Base-by-base conservation (phyloP, 2,797 vertebrate species). In the Argya squamiceps region DNA sequence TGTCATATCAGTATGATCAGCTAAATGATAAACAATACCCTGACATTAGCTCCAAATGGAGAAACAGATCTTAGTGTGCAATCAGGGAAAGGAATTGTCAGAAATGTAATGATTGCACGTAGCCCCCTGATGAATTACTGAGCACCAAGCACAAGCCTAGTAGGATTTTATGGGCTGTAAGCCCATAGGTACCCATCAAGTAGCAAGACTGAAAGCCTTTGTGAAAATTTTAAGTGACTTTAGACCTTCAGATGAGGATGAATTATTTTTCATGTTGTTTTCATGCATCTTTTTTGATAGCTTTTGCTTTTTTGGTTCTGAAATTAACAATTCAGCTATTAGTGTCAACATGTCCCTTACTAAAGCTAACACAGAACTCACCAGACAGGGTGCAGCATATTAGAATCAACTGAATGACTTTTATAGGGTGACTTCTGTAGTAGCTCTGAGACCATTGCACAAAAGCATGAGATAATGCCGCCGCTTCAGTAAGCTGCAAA, bases 1-100 rank as follows among this genome's bases (percentile, higher is more conserved):
- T 96, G 92, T 34, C 65, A 3, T 93, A 96, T 96, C 96, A 89
- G 78, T 18, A 39, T 50, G 74, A 97, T 95, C 94, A 89, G 83
- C 49, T 82, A 30, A 60, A 39, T 70, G 69, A 89, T 84, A 97
- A 95, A 70, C 49, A 92, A 70, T 59, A 94, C 91, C n/a, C 87
- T 75, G 60, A 79, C 4, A 9, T 94, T 92, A 92, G 80, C 75
- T 67, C 67, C 62, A 58, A 88, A 79, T 88, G 84, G 91, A 93
- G 89, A 84, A 81, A 82, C 88, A 70, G 80, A 71, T 60, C 87
- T 78, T 43, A 47, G 60, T 49, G 30, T 2, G 10, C 86, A 93
- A 94, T 95, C 91, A 90, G 93, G 93, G 81, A 88, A 97, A 81
- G 76, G 59, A 78, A 85, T 92, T 90, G 70, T 92, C 55, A 41